A percentile compares a stretch with the other conserved stretches of the same genome.
Evolutionary conservation across 2,797 vertebrate genomes (phyloP).

Genomic region (Bovichtus diacanthus): DNA sequence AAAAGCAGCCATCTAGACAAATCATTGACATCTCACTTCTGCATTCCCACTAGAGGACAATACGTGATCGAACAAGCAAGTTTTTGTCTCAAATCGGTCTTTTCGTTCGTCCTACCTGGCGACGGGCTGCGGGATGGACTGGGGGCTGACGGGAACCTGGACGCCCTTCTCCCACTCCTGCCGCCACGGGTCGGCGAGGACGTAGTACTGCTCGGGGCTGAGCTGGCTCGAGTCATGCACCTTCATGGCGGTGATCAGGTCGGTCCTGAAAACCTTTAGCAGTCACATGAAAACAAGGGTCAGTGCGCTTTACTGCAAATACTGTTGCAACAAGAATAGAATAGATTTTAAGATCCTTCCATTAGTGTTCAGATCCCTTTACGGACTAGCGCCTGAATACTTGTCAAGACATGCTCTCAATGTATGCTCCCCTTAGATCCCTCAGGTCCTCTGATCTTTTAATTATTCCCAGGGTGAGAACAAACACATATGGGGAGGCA

Average conservation of each 20-base stretch:
- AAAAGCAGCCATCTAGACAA: not conserved
- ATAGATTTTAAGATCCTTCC: too few species aligned
- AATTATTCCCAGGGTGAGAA: too few species aligned
- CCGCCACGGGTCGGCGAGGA: slow-evolving; percentile 95
- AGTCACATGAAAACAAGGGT: not conserved
- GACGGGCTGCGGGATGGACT: slow-evolving; percentile 91
- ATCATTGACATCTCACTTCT: not conserved
- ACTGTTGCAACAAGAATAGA: not conserved
- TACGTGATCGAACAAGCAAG: not conserved
- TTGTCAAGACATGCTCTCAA: too few species aligned
- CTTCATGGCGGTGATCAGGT: slow-evolving; percentile 99
- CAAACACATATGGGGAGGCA: too few species aligned
- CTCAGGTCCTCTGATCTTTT: too few species aligned
- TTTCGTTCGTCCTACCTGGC: slow-evolving; percentile 86
- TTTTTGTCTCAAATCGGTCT: not conserved
- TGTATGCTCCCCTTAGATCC: too few species aligned
- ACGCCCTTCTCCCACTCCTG: slow-evolving; percentile 99
- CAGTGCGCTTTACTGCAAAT: not conserved
- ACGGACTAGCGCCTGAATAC: too few species aligned
- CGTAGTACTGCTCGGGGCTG: slow-evolving; percentile 94
- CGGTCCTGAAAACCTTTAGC: slow-evolving; percentile 95
- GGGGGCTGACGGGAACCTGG: slow-evolving; percentile 96
- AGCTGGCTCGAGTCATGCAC: slow-evolving; percentile 96
- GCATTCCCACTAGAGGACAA: not conserved
- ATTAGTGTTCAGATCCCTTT: too few species aligned